Base-by-base conservation (phyloP, 2,797 vertebrate genomes). In the Falco concolor region DNA sequence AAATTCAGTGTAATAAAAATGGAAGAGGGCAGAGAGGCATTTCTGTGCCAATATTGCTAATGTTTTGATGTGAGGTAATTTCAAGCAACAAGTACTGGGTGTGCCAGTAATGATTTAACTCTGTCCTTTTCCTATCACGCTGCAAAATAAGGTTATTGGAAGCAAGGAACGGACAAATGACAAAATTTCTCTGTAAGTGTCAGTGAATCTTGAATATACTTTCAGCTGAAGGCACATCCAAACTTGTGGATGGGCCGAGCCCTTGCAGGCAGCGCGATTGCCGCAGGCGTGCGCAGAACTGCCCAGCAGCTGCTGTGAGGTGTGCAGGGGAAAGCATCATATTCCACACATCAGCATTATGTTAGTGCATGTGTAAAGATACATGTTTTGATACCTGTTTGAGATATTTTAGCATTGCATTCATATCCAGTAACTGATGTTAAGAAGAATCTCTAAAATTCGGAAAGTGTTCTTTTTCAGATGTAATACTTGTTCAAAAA, bases 241-340 rank as follows among this genome's bases (percentile, higher is more conserved):
- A 53, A 40, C n/a, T 52, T 68, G 6, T 65, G 49, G 40, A 53
- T 30, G 19, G 6, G 45, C 15, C 2, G 11, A 54, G 22, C 22
- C 50, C 57, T 81, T 56, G 30, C 50, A 63, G 65, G 22, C 10
- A 34, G 13, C 20, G 40, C 12, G 50, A 15, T 25, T 50, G 45
- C 3, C 2, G 2, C 30, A 16, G 57, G 38, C 1, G 3, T 0
- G 1, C 0, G 1, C 30, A 60, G 49, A 84, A 32, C 36, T 87
- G 21, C 34, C 23, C 54, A 21, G 57, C n/a, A 47, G 13, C 19
- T 68, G 30, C 44, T 52, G 15, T 20, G 17, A 79, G 38, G 10
- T 12, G 3, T 21, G 5, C 5, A 8, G 24, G 30, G 25, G 20
- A 28, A 70, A 77, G 13, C 8, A 70, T 12, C 6, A 7, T 40